Base-by-base conservation (phyloP, 2,888 invertebrate genomes). In the Calephelis perditalis region DNA sequence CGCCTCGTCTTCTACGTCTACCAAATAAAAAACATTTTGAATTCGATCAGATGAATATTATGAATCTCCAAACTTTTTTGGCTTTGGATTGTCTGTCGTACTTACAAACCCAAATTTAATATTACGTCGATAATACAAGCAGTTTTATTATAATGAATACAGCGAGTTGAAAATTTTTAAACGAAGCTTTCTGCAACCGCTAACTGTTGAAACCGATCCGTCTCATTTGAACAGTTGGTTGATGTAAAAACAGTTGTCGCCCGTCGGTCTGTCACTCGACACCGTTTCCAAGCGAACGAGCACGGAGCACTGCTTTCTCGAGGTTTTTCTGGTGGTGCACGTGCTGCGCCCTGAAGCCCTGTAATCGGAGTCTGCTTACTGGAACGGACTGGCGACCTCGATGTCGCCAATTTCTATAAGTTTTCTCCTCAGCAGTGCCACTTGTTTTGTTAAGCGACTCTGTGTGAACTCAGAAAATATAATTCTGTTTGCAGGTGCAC, bases 371-470 rank as follows among this genome's bases (percentile, higher is more conserved):
- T 12, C 62, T 61, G 63, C 57, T 63, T 56, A 64, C 61, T 65
- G 67, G 64, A 59, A 59, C 66, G 68, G 59, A 63, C 65, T 66
- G 64, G 57, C 65, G 65, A 60, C 62, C 56, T 59, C 59, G 55
- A 62, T 64, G 65, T 65, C 64, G 60, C 62, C 60, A 67, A 65
- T 68, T 67, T 67, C 69, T 65, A 68, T 59, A 60, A 57, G 52
- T 46, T 60, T 47, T 60, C 47, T 59, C 61, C 56, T 36, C 7
- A 52, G 58, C 58, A 7, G 40, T 40, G 40, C 62, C 63, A 64
- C 60, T 44, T 47, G n/a, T 44, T 15, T 58, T 9, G 37, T 57
- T 26, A 4, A 26, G 26, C 4, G 26, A 26, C 26, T 26, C 26
- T 26, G 26, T 26, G 2, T 26, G 26, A 26, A 26, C 26, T 26